Percentiles rank a stretch among this genome's conserved stretches.
These are phyloP conservation scores for Kradibia gibbosae DNA, from an alignment of 1,140 invertebrate species.

Conservation along the genomic window DNA sequence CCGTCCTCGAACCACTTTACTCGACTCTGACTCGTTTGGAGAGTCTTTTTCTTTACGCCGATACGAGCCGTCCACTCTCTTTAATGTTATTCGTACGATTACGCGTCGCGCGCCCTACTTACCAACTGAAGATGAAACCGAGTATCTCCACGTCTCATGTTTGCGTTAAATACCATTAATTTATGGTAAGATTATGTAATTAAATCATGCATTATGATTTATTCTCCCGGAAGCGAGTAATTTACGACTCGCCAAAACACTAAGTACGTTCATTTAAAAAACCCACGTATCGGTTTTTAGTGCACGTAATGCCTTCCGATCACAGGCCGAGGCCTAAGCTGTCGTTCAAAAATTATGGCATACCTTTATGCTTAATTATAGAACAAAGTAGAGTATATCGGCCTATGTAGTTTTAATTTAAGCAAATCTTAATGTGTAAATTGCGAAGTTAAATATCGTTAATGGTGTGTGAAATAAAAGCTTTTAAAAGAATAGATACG, in stretches of 20 bases:
- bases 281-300: neutral
- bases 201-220: neutral
- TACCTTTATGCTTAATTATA: neutral
- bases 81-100: neutral
- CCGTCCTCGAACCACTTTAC: neutral
- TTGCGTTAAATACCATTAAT: neutral
- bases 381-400: neutral
- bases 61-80: neutral
- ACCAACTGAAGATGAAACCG: neutral
- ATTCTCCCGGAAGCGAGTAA: neutral
- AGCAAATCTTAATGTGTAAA: neutral
- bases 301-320: neutral
- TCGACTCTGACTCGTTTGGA: neutral
- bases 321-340: neutral
- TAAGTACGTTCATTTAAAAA: neutral
- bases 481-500: neutral
- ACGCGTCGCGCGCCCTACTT: neutral
- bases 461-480: constrained; percentile 22
- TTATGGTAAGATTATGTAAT: neutral
- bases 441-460: neutral
- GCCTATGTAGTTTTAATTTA: neutral
- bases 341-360: neutral
- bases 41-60: neutral
- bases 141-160: neutral
- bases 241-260: neutral